Conservation (phyloP, 2,113 vertebrate species). For the Menura novaehollandiae region DNA sequence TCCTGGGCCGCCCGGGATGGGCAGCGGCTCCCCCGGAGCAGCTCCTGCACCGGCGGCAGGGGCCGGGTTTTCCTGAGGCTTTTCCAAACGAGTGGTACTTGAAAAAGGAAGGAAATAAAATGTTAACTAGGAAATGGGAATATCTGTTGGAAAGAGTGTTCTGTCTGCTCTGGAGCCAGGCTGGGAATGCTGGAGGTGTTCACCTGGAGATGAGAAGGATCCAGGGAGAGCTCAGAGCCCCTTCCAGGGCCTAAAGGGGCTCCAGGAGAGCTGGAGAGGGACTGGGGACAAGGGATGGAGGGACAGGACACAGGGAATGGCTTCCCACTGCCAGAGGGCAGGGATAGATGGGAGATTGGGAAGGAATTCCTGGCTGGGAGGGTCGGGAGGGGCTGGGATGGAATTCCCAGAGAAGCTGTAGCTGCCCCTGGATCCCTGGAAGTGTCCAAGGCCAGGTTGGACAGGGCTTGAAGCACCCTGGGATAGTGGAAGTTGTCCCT, state of each 20-base stretch:
- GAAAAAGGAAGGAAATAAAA: background rate
- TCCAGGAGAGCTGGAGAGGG: background rate
- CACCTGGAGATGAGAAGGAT: background rate
- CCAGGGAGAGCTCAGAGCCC: background rate
- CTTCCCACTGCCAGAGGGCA: background rate
- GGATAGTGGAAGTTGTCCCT: background rate
- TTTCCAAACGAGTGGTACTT: background rate
- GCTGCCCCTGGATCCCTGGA: background rate
- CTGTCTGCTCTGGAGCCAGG: background rate
- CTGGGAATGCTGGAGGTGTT: background rate
- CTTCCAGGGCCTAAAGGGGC: background rate
- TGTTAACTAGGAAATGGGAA: too few relatives aligned
- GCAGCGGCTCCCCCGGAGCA: background rate
- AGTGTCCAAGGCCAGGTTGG: background rate
- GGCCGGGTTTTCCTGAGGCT: background rate
- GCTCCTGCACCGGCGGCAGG: background rate
- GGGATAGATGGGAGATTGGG: background rate
- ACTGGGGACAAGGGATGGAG: background rate
- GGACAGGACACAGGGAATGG: background rate
- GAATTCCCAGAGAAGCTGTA: background rate
- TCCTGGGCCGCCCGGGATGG: background rate
- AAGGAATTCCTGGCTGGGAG: background rate
- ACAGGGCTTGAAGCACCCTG: background rate
- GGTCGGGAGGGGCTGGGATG: background rate
- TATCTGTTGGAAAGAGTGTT: background rate